Evolutionary conservation across 2,888 invertebrate species (phyloP), one percentile per base, ranked within the genome.

Genomic region (Norana najaformis): DNA sequence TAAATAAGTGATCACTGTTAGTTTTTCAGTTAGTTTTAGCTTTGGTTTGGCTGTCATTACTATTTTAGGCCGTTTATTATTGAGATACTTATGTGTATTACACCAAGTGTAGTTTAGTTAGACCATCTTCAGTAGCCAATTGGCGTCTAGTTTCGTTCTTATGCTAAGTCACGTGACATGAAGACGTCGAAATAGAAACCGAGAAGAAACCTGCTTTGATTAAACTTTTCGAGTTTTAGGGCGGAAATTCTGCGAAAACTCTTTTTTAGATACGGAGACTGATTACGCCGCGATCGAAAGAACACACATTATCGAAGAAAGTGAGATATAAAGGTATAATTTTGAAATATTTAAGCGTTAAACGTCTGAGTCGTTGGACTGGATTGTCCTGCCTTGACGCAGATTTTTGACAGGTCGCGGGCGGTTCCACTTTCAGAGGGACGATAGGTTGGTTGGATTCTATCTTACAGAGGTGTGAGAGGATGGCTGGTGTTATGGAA

Each of bases 131-230:
- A 16, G 36, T 18, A 85, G 85, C 85, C 85, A 85, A 85, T 85
- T 35, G 85, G 36, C 35, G 37, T 85, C 85, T 85, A 85, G 36
- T 85, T 85, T 85, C 85, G 85, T 85, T 85, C 85, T 85, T 37
- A 69, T 69, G 69, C 69, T 69, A 36, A 35, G 37, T 85, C 85
- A 85, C 85, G 85, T 85, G 85, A 36, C 35, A 5, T 36, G 36
- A 69, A 69, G 69, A 85, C 18, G 85, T 37, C 85, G 85, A 85
- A 85, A 85, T 85, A 85, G 85, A 85, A 85, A 85, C 85, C 85
- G 85, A 85, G 85, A 85, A 85, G 85, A 37, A n/a, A 69, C 69
- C 13, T n/a, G 69, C 30, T 69, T 69, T n/a, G 69, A n/a, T 69
- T 69, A 69, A 69, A 69, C 69, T 69, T 69, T 4, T 69, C 69